Percentiles rank a stretch among this genome's conserved stretches.
phyloP scores from a whole-genome alignment of 2,797 vertebrate genomes.

The Lophius americanus region DNA sequence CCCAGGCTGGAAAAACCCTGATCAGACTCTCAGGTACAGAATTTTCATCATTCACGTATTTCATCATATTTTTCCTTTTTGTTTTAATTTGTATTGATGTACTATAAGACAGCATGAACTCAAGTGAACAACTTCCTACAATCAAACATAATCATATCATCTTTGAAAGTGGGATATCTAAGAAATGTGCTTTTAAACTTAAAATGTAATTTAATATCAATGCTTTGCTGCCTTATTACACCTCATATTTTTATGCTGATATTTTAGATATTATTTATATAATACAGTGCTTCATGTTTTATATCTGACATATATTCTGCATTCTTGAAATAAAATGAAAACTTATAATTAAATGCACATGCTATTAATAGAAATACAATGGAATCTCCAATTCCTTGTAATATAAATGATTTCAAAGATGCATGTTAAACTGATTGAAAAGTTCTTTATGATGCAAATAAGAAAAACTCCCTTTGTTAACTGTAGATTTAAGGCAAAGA shows the following conservation, averaged over 20 bases:
- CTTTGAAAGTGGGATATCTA: too few species aligned
- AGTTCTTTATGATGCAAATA: slow-evolving; percentile 13
- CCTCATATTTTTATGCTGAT: background rate
- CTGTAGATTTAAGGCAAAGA: background rate
- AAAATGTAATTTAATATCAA: too few species aligned
- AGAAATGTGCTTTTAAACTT: too few species aligned
- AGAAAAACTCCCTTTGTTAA: background rate
- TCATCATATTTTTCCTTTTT: background rate
- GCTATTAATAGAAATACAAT: background rate
- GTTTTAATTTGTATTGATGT: background rate
- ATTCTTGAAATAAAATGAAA: background rate
- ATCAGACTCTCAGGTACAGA: slow-evolving; percentile 82
- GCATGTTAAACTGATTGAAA: background rate
- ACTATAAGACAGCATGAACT: background rate
- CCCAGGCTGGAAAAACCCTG: slow-evolving; percentile 79
- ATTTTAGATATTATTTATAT: background rate
- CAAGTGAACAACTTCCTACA: background rate
- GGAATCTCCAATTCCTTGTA: background rate
- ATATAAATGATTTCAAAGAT: background rate
- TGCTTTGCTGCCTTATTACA: background rate
- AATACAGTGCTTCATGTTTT: background rate
- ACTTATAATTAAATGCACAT: background rate
- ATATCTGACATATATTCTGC: background rate
- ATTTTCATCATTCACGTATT: slow-evolving; percentile 8
- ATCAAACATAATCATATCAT: too few species aligned